Base-by-base conservation (phyloP, 2,888 invertebrate genomes). In the Ormyrus thymus region DNA sequence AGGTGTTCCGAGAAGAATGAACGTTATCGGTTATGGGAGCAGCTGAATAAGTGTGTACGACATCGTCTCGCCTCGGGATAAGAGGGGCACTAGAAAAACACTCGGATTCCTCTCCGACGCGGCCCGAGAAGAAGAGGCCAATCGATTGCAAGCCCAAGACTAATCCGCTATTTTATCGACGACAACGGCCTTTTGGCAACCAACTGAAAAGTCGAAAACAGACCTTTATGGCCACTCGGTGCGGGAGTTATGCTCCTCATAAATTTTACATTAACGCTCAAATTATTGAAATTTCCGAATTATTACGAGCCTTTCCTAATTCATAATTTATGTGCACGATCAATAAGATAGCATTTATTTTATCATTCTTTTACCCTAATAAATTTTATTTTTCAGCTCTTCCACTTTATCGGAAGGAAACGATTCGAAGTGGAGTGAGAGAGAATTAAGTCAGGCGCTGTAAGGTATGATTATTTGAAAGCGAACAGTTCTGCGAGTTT, bases 11-110 rank as follows among this genome's bases (percentile, higher is more conserved):
- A 68, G 13, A 53, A 68, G 55, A 68, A 68, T n/a, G 13, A 68
- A 13, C 55, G 68, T 68, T 68, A 62, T 62, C 45, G 62, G 53
- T 62, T 72, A 55, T 45, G 50, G 29, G 61, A 62, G 45, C 11
- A 10, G 6, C 9, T 10, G 53, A 48, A 48, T 66, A 53, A 43
- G 53, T 66, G 29, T 29, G 53, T 50, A 70, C 48, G 58, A 58
- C 58, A 50, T 48, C 48, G 11, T 66, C 29, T 6, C 43, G 53
- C 53, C 15, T 66, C 53, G 66, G 69, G 58, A 69, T 70, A 70
- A 58, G 10, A 9, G 48, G 29, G 9, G 50, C n/a, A n/a, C 46
- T 55, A 46, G 29, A 72, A 46, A 64, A 72, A 55, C 15, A 62
- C 55, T 56, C 55, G 50, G 45, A 45, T 45, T 50, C 7, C 48